Percentiles rank a stretch among this genome's conserved stretches.
phyloP scores from a whole-genome alignment of 2,888 invertebrate species.

The Drosophila macrospina region DNA sequence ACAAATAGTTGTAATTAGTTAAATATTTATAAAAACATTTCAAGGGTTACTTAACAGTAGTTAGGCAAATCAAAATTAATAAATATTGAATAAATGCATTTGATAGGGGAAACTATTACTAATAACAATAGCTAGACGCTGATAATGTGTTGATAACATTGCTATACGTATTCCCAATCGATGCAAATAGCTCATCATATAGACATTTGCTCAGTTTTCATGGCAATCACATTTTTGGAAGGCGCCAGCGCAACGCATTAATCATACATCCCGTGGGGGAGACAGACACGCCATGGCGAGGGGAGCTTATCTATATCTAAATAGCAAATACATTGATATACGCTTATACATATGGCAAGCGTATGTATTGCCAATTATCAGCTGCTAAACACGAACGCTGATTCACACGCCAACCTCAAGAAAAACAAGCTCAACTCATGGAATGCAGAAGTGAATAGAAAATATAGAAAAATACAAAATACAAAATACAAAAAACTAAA shows the following conservation, averaged over 20 bases:
- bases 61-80: neutral
- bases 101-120: neutral
- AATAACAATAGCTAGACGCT: too few species aligned
- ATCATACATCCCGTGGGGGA: conserved; percentile 37
- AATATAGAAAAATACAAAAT: neutral
- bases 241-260: conserved; percentile 61
- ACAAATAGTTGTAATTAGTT: conserved; percentile 3
- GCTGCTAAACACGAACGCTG: conserved; percentile 53
- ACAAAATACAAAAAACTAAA: conserved; percentile 15
- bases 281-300: conserved; percentile 8
- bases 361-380: conserved; percentile 39
- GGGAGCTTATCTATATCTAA: conserved; percentile 34
- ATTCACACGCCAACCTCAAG: conserved; percentile 53
- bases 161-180: too few species aligned
- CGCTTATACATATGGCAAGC: conserved; percentile 8
- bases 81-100: neutral
- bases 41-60: neutral
- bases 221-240: conserved; percentile 48
- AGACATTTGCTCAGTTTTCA: conserved; percentile 31
- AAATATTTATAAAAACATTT: neutral
- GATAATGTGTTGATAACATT: neutral
- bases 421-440: conserved; percentile 16
- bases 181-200: conserved; percentile 35
- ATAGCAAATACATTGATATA: conserved; percentile 10
- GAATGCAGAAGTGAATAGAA: conserved; percentile 14